phyloP scores from a whole-genome alignment of 1,140 invertebrate genomes.

The Lethrus apterus region DNA sequence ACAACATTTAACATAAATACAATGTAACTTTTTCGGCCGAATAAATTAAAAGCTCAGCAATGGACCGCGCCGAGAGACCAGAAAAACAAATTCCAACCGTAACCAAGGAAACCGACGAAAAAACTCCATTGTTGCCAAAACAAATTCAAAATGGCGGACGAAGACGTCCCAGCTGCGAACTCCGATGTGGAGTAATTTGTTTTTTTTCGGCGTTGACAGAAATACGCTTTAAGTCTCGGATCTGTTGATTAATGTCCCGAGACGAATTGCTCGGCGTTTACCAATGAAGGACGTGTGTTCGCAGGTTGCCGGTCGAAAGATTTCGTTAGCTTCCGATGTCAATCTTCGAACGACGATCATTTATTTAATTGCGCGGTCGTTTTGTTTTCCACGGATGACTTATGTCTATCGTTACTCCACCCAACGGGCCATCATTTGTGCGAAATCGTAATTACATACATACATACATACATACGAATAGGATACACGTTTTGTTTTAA shows the following conservation, averaged over 20 bases:
- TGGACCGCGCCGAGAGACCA: conserved; percentile 21
- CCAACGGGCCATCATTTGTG: too few relatives aligned
- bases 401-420: too few relatives aligned
- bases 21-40: conserved; percentile 22
- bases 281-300: conserved; percentile 24
- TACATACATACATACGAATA: too few relatives aligned
- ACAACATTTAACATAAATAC: conserved; percentile 30
- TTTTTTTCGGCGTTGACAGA: conserved; percentile 31
- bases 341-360: too few relatives aligned
- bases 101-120: too few relatives aligned
- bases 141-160: conserved; percentile 35
- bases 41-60: conserved; percentile 32
- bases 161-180: conserved; percentile 24
- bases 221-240: conserved; percentile 30
- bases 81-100: too few relatives aligned
- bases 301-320: conserved; percentile 5
- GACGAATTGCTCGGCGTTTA: conserved; percentile 27
- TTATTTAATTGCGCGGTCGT: too few relatives aligned
- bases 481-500: too few relatives aligned
- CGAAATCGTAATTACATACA: too few relatives aligned
- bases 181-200: conserved; percentile 31
- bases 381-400: too few relatives aligned
- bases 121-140: conserved; percentile 33
- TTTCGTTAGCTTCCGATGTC: too few relatives aligned
- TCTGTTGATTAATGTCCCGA: conserved; percentile 31